Conservation (phyloP, 2,113 vertebrate genomes). For the Megalops atlanticus region DNA sequence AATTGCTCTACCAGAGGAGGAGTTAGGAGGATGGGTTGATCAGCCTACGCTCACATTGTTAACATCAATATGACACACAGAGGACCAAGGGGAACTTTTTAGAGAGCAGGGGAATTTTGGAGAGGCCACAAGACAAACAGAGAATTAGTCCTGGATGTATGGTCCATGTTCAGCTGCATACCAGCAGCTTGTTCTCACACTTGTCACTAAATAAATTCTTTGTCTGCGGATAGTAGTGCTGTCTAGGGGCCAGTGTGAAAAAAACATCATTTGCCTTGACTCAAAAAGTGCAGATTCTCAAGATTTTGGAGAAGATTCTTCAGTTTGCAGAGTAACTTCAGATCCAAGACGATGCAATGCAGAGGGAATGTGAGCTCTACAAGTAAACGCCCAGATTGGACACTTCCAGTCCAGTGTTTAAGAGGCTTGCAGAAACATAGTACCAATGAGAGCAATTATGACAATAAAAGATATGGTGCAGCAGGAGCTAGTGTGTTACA, state of each 20-base stretch:
- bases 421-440: not conserved
- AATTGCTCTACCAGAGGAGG: too few species aligned
- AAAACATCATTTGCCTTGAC: not conserved
- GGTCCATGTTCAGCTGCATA: not conserved
- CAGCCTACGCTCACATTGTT: not conserved
- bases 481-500: not conserved
- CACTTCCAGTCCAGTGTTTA: not conserved
- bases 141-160: not conserved
- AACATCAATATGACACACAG: not conserved
- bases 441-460: not conserved
- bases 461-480: not conserved
- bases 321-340: not conserved
- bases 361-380: not conserved
- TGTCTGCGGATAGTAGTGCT: not conserved
- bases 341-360: not conserved
- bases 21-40: not conserved
- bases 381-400: not conserved
- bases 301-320: not conserved
- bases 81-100: not conserved
- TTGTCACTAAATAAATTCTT: conserved; percentile 14
- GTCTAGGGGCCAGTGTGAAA: not conserved
- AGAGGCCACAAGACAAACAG: conserved; percentile 15
- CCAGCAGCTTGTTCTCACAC: conserved; percentile 5
- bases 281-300: not conserved
- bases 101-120: not conserved